Conservation (phyloP, 2,888 invertebrate genomes). For the Syritta pipiens region DNA sequence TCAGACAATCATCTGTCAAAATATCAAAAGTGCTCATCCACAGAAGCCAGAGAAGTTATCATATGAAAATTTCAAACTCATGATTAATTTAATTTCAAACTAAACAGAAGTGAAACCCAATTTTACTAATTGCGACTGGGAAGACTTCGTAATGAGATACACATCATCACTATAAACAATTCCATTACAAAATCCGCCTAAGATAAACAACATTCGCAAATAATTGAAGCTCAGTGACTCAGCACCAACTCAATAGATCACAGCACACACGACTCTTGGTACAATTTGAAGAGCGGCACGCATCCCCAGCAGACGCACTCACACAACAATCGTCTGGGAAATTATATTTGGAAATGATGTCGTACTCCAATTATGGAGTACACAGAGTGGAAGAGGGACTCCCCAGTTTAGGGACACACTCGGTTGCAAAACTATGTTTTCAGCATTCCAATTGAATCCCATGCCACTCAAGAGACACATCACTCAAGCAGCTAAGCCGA, state of each 20-base stretch:
- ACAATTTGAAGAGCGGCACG: neutral
- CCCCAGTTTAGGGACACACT: neutral
- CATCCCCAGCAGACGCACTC: neutral
- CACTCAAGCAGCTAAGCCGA: conserved; percentile 14
- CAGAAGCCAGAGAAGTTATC: too few relatives aligned
- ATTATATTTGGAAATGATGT: conserved; percentile 52
- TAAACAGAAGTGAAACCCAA: neutral
- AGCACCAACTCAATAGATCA: conserved; percentile 13
- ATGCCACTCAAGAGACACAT: neutral
- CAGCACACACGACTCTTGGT: neutral
- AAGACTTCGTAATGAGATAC: conserved; percentile 25
- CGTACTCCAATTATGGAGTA: conserved; percentile 31
- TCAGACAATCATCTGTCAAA: too few relatives aligned
- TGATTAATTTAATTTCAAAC: conserved; percentile 11
- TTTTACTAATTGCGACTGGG: conserved; percentile 6
- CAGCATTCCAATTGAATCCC: too few relatives aligned
- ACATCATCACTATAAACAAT: conserved; percentile 48
- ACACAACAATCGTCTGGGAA: conserved; percentile 8
- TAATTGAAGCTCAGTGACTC: conserved; percentile 31
- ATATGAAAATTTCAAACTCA: neutral
- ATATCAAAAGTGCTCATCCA: too few relatives aligned
- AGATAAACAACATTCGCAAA: conserved; percentile 23
- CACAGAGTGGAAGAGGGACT: conserved; percentile 13
- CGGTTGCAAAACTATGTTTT: neutral
- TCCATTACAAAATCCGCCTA: conserved; percentile 12